A percentile compares a stretch with the other conserved stretches of the same genome.
Evolutionary conservation across 2,888 invertebrate genomes (phyloP).

Genomic region (Hyposoter didymator): DNA sequence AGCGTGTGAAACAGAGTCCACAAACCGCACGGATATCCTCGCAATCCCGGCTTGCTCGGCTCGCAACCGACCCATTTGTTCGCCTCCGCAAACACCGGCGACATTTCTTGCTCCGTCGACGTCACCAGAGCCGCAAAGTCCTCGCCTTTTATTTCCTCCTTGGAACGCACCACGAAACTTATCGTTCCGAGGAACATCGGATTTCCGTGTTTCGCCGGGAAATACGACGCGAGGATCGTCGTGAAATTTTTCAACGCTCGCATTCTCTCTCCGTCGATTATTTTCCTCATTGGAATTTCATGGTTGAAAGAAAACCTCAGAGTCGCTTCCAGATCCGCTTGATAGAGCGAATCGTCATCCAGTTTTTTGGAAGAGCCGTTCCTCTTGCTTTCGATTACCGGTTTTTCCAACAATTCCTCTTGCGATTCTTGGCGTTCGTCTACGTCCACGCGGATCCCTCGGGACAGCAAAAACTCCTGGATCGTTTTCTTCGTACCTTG

Average conservation of each 20-base stretch:
- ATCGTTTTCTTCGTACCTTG: slow-evolving; percentile 85
- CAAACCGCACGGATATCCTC: slow-evolving; percentile 97
- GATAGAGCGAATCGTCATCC: slow-evolving; percentile 88
- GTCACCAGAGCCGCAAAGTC: slow-evolving; percentile 87
- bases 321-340: slow-evolving; percentile 95
- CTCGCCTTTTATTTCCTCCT: slow-evolving; percentile 86
- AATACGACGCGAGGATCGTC: slow-evolving; percentile 89
- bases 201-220: slow-evolving; percentile 91
- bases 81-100: slow-evolving; percentile 86
- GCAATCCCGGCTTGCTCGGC: slow-evolving; percentile 90
- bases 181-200: slow-evolving; percentile 70
- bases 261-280: slow-evolving; percentile 90
- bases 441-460: slow-evolving; percentile 68
- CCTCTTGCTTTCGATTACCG: neutral
- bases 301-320: slow-evolving; percentile 92
- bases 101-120: slow-evolving; percentile 85
- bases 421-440: neutral
- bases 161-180: slow-evolving; percentile 84
- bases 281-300: slow-evolving; percentile 91
- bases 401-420: neutral
- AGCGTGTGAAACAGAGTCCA: slow-evolving; percentile 98
- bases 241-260: slow-evolving; percentile 91
- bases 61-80: slow-evolving; percentile 92
- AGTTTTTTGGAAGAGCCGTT: neutral
- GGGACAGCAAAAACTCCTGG: slow-evolving; percentile 85